Evolutionary conservation across 2,888 invertebrate species (phyloP), one percentile per base, ranked within the genome.

Genomic region (Synergus umbraculus): DNA sequence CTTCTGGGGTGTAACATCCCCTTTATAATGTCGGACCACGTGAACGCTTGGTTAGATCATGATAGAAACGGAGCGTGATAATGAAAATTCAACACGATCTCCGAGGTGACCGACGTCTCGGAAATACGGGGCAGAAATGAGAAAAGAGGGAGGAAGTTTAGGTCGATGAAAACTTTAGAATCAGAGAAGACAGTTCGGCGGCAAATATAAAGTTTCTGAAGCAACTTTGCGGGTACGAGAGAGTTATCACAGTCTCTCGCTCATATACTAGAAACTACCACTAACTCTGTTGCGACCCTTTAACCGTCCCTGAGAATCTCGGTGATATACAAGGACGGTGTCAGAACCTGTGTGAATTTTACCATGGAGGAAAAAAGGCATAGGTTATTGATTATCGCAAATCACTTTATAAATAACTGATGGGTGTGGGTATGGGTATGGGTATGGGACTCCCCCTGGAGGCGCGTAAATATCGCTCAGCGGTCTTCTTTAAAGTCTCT

Each of bases 381-480:
- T 88, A 85, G 88, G 88, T 89, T 91, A 91, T 91, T 90, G 91
- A 91, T 91, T 91, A 91, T 91, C 88, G 90, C 87, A 85, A 90
- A 91, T 90, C 87, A 87, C 88, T 91, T 91, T 91, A 91, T 91
- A 91, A 91, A 91, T 91, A 91, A 91, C 90, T 86, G 89, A 89
- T 90, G 88, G 69, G 46, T 22, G 22, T 44, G 88, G 84, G 86
- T 86, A 88, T 90, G 88, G 67, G 22, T 22, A 13, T 44, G 88
- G 84, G 86, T 86, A 88, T 79, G 85, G 86, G 86, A 86, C 88
- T 87, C 86, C 85, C 86, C 85, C 85, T 78, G 85, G 79, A 83
- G 85, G 86, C 83, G 86, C 87, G 87, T 89, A 87, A 87, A 87
- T 87, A 87, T 87, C 86, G 85, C 84, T 83, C 78, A 79, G 76